Evolutionary conservation across 2,888 invertebrate genomes (phyloP), one percentile per base, ranked within the genome.

Genomic region (Macrosoma leucophasiata): DNA sequence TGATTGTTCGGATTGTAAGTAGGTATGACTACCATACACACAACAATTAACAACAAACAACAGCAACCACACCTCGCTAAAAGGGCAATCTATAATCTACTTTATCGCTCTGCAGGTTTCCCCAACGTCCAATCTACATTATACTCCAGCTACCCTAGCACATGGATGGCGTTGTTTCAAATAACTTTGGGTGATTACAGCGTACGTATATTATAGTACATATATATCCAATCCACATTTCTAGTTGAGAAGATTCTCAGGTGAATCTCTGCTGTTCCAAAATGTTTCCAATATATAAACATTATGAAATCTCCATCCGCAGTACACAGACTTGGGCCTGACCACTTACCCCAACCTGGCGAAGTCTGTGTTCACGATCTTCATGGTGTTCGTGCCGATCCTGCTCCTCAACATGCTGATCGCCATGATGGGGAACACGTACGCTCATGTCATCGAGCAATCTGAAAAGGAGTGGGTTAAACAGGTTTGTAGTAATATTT

Each of bases 371-470:
- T 99, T 99, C 70, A 93, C 96, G 0, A 87, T 97, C 39, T 99
- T 98, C 70, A 98, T 98, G 97, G 95, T 99, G 35, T 92, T 98
- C 53, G 97, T 98, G 41, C 98, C 98, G 1, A 98, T 98, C 59
- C 82, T 98, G 28, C 82, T 98, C 57, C 88, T 98, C 8, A 98
- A 98, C 89, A 98, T 89, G 89, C 88, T 99, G 73, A 99, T 99
- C 48, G 99, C 99, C 45, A 99, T 98, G 98, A 99, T 99, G 98
- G 98, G 98, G 18, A 98, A 98, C 76, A 99, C 99, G 0, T 99
- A 99, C 68, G 96, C 97, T 0, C 95, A 95, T 54, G 97, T 99
- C 39, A 99, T 98, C 52, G 95, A 96, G 66, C 96, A 97, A 66
- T 98, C 98, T 18, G 98, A 98, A 74, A 98, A 98, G 75, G 98